Evolutionary conservation across 2,113 vertebrate species (phyloP).

Genomic region (Amazona guildingii): DNA sequence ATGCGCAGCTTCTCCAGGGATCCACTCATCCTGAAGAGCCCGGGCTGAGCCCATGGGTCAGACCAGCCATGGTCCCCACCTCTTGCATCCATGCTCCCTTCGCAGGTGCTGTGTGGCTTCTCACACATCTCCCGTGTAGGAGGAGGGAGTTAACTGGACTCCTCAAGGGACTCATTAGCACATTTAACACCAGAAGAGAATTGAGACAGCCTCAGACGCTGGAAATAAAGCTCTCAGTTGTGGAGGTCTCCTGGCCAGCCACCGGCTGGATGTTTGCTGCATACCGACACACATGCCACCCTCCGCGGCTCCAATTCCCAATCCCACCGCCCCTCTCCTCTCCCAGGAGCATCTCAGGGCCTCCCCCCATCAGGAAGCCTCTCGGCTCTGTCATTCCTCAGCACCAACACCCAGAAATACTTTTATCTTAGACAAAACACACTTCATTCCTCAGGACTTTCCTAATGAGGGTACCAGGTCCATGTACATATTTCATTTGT

Average conservation of each 20-base stretch:
- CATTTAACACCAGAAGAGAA: constrained; percentile 18
- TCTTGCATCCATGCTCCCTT: background rate
- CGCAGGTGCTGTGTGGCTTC: rapidly evolving
- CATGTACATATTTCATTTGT: constrained; percentile 60
- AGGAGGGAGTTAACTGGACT: background rate
- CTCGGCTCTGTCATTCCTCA: background rate
- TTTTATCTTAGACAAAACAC: constrained; percentile 57
- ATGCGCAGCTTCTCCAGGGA: background rate
- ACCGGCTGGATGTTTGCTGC: background rate
- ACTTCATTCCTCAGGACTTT: constrained; percentile 27
- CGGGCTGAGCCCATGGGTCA: background rate
- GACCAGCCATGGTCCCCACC: background rate
- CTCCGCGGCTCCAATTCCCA: background rate
- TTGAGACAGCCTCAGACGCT: background rate
- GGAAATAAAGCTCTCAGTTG: background rate
- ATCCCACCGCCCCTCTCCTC: background rate
- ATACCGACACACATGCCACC: background rate
- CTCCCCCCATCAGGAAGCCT: background rate
- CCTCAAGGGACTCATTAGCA: constrained; percentile 40
- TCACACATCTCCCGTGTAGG: background rate
- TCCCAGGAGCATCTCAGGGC: background rate
- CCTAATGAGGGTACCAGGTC: constrained; percentile 55
- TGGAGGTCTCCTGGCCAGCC: background rate
- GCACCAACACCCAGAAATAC: background rate
- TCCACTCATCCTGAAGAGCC: background rate